phyloP scores from a whole-genome alignment of 2,888 invertebrate genomes.

The Drosophila sordidula region DNA sequence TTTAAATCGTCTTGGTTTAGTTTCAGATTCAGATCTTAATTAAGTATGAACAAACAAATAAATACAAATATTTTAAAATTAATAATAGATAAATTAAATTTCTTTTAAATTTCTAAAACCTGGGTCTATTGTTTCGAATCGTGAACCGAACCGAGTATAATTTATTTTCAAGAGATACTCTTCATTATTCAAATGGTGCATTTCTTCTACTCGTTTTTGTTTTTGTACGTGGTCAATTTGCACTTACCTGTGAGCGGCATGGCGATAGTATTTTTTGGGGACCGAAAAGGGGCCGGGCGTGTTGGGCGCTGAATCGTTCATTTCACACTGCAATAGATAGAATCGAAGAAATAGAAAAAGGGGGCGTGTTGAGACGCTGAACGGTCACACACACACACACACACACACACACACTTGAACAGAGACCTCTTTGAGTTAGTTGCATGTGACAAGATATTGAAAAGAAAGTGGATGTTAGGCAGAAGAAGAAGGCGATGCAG shows the following conservation, averaged over 20 bases:
- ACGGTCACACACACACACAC: constrained; percentile 1
- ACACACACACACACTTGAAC: constrained; percentile 9
- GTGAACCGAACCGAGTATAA: no score
- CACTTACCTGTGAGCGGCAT: constrained; percentile 85
- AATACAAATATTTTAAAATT: no score
- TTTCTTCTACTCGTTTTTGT: background rate
- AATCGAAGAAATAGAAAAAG: background rate
- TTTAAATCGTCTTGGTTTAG: no score
- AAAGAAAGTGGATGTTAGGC: constrained; percentile 14
- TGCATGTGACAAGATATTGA: constrained; percentile 30
- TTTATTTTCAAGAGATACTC: no score
- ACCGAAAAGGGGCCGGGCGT: constrained; percentile 72
- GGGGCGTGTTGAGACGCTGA: background rate
- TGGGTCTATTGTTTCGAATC: no score
- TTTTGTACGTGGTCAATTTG: background rate
- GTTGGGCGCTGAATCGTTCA: constrained; percentile 82
- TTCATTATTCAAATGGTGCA: no score
- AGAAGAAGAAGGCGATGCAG: constrained; percentile 24
- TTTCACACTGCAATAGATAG: constrained; percentile 68
- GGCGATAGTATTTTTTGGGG: constrained; percentile 84
- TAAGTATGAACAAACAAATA: no score
- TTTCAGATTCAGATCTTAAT: no score
- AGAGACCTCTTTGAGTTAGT: constrained; percentile 12
- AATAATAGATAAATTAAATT: no score
- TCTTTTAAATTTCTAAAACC: no score